phyloP scores from a whole-genome alignment of 2,888 invertebrate species.

The Muscina levida region DNA sequence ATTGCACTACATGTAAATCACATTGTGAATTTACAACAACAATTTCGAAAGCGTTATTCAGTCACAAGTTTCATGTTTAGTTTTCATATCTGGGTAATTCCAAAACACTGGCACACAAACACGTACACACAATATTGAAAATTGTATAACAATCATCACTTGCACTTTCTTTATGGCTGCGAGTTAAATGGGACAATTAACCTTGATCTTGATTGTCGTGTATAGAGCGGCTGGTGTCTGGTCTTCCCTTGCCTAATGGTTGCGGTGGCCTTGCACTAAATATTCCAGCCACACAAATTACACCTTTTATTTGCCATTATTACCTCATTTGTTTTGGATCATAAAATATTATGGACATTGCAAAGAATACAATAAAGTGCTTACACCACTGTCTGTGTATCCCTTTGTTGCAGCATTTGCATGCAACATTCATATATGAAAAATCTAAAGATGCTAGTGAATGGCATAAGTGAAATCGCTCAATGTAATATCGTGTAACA shows the following conservation, averaged over 20 bases:
- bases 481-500: not conserved
- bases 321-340: constrained; percentile 63
- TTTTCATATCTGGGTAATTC: constrained; percentile 38
- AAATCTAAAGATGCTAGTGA: not conserved
- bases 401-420: not conserved
- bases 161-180: constrained; percentile 54
- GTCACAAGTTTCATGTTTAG: constrained; percentile 1
- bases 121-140: not conserved
- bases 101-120: constrained; percentile 1
- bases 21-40: not conserved
- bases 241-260: constrained; percentile 18
- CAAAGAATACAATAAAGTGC: not conserved
- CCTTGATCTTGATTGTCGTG: constrained; percentile 59
- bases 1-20: constrained; percentile 42
- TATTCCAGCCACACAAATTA: constrained; percentile 55
- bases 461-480: not conserved
- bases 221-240: not conserved
- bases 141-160: constrained; percentile 22
- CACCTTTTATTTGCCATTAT: constrained; percentile 66
- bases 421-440: constrained; percentile 9
- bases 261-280: constrained; percentile 58
- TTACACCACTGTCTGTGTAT: not conserved
- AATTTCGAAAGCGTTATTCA: no score
- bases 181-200: constrained; percentile 41
- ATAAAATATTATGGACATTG: constrained; percentile 49